Conservation (phyloP, 2,113 vertebrate genomes). For the cattle (Bos taurus) region DNA sequence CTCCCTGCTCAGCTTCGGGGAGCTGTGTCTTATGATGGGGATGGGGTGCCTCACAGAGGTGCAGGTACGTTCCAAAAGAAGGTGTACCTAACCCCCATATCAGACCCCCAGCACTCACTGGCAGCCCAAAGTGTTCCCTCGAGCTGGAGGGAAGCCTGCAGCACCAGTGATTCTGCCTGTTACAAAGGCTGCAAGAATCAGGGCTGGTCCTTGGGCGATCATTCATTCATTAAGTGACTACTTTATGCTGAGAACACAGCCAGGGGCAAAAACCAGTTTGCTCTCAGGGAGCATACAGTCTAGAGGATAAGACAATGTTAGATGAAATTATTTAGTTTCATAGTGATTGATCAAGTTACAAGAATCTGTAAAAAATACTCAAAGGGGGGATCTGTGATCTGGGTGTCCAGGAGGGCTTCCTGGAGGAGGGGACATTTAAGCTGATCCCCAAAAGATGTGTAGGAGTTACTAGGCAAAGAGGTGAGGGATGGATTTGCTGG, state of each 20-base stretch:
- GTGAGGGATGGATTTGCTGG: neutral
- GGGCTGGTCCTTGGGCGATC: neutral
- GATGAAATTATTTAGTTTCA: neutral
- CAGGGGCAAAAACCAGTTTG: neutral
- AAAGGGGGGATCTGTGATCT: neutral
- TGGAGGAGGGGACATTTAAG: neutral
- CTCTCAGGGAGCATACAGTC: neutral
- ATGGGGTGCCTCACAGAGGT: neutral
- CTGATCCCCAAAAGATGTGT: neutral
- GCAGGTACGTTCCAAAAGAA: neutral
- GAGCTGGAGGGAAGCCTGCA: too few species aligned
- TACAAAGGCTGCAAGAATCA: neutral
- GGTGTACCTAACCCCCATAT: fast-evolving
- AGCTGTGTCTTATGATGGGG: neutral
- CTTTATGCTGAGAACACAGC: neutral
- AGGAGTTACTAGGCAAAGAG: neutral
- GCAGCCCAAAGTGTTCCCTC: fast-evolving
- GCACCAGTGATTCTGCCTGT: neutral
- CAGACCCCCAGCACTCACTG: neutral
- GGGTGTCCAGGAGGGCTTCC: neutral
- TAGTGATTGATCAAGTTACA: neutral
- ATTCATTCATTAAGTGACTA: neutral
- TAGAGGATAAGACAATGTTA: neutral
- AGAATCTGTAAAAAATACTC: neutral
- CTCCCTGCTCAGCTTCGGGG: neutral